Base-by-base conservation (phyloP, 1,140 invertebrate species). In the Holcopasites calliopsidis region DNA sequence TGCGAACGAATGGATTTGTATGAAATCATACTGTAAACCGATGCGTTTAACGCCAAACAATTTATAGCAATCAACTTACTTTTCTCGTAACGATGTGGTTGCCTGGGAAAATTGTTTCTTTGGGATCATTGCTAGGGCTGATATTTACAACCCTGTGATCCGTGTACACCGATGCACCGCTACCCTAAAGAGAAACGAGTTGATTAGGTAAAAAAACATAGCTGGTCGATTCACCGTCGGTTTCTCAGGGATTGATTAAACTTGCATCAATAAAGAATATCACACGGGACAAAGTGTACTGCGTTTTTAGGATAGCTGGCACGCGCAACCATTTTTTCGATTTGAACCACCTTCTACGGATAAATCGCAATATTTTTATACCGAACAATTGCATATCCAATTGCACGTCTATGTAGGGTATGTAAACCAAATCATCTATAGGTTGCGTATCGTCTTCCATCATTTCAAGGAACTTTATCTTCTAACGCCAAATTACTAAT, bases 41-140 rank as follows among this genome's bases (percentile, higher is more conserved):
- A 13, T 21, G 8, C 23, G 11, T 8, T 21, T 16, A 1, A 2
- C 10, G 1, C 1, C 5, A 10, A 18, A 6, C 26, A n/a, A 5
- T 16, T 8, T 3, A 28, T 5, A 44, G n/a, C n/a, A n/a, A n/a
- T n/a, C n/a, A n/a, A n/a, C 44, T 77, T 76, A 92, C 91, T 85
- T 95, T 95, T 16, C 94, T 94, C 0, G 94, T 94, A 74, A 92
- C 93, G 71, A 95, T 93, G 38, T 92, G 93, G 87, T 95, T 95
- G 77, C 78, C 79, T 49, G 89, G 77, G 81, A 87, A 91, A 57
- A 64, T 66, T 23, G 82, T 92, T 89, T 88, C 89, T 90, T 62
- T 86, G 82, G 64, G 80, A 57, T 92, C 90, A 50, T 92, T 91
- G 10, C 91, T 84, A 23, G 91, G 89, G 18, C 93, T 93, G 58